phyloP scores from a whole-genome alignment of 92 coral and sea anemone species.

The Zoanthus sansibaricus region DNA sequence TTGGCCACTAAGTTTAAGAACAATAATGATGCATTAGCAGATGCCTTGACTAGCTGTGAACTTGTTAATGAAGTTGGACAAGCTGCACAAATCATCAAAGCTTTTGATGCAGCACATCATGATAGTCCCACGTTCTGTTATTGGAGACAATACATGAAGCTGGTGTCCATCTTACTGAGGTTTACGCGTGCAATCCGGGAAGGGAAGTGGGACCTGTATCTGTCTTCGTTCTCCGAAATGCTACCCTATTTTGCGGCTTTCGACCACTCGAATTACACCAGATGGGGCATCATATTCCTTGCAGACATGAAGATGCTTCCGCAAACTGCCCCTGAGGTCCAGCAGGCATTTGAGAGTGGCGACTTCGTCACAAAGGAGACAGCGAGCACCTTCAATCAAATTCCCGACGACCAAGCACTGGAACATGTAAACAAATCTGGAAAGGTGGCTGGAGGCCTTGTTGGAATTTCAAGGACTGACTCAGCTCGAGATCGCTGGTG shows the following conservation, averaged over 20 bases:
- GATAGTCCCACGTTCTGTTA: slow-evolving; percentile 53
- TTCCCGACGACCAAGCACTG: slow-evolving; percentile 74
- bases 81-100: neutral
- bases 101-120: slow-evolving; percentile 49
- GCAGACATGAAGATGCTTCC: slow-evolving; percentile 72
- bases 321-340: slow-evolving; percentile 70
- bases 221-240: slow-evolving; percentile 78
- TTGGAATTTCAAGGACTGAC: slow-evolving; percentile 69
- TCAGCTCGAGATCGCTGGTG: slow-evolving; percentile 78
- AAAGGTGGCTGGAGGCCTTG: slow-evolving; percentile 71
- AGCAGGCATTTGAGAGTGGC: slow-evolving; percentile 58
- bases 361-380: slow-evolving; percentile 60
- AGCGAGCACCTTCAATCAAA: slow-evolving; percentile 50
- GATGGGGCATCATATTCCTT: slow-evolving; percentile 69
- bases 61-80: neutral
- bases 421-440: slow-evolving; percentile 67
- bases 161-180: slow-evolving; percentile 53
- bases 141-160: slow-evolving; percentile 55
- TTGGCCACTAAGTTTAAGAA: neutral
- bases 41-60: neutral
- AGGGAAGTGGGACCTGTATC: slow-evolving; percentile 76
- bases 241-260: slow-evolving; percentile 77
- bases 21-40: neutral
- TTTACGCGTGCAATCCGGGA: slow-evolving; percentile 76
- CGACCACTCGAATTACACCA: slow-evolving; percentile 71